Evolutionary conservation across 2,797 vertebrate species (phyloP).

Genomic region (Fistularia commersonii): DNA sequence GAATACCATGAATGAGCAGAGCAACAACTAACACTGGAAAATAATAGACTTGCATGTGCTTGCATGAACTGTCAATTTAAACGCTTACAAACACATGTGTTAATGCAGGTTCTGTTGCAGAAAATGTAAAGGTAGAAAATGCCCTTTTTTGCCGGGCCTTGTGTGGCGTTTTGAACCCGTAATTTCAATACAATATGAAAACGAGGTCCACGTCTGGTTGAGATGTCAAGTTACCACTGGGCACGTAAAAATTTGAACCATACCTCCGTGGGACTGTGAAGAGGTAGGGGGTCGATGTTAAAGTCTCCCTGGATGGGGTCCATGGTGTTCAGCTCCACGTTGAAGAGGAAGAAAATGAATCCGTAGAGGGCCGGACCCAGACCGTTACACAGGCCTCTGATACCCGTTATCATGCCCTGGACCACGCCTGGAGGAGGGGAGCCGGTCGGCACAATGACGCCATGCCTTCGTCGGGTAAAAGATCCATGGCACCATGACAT

Average conservation of each 20-base stretch:
- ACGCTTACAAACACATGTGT: too few relatives aligned
- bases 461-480: conserved; percentile 4
- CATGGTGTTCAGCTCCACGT: conserved; percentile 86
- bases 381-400: conserved; percentile 92
- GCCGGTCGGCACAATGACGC: background rate
- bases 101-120: too few relatives aligned
- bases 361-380: conserved; percentile 93
- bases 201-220: too few relatives aligned
- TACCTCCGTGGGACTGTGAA: conserved; percentile 77
- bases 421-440: conserved; percentile 75
- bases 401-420: conserved; percentile 93
- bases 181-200: too few relatives aligned
- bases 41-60: too few relatives aligned
- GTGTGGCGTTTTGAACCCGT: too few relatives aligned
- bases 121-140: too few relatives aligned
- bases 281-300: conserved; percentile 59
- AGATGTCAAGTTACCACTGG: too few relatives aligned
- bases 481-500: conserved; percentile 18
- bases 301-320: conserved; percentile 77
- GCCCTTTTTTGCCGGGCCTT: too few relatives aligned
- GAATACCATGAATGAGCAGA: too few relatives aligned
- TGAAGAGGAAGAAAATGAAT: conserved; percentile 92
- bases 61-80: too few relatives aligned
- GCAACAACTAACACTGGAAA: too few relatives aligned
- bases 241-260: background rate